A percentile compares a stretch with the other conserved stretches of the same genome.
phyloP scores from a whole-genome alignment of 2,113 vertebrate species.

The Sinocyclocheilus maitianheensis region DNA sequence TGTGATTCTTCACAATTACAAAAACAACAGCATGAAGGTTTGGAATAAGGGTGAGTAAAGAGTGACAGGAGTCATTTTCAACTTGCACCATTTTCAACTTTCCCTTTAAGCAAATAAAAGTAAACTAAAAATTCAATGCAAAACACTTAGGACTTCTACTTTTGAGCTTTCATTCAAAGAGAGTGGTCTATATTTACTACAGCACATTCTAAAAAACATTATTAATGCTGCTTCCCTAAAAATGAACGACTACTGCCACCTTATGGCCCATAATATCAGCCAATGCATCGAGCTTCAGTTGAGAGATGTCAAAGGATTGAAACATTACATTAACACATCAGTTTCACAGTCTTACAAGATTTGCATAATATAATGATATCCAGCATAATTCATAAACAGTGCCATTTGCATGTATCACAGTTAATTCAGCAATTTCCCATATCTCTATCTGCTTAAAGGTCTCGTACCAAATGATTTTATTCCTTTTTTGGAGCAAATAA shows the following conservation, averaged over 20 bases:
- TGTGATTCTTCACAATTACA: neutral
- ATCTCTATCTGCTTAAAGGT: constrained; percentile 3
- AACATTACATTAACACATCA: neutral
- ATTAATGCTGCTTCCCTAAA: neutral
- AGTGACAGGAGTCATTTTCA: too few species aligned
- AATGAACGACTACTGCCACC: constrained; percentile 46
- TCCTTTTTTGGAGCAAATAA: constrained; percentile 25
- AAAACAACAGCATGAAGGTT: neutral
- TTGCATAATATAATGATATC: neutral
- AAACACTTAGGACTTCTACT: neutral
- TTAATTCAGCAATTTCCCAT: neutral
- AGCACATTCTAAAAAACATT: neutral
- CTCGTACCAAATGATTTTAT: constrained; percentile 7
- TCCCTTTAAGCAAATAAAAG: too few species aligned
- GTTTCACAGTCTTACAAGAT: neutral
- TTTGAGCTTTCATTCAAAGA: neutral
- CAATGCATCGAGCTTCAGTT: neutral
- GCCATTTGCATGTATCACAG: neutral
- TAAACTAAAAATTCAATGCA: neutral
- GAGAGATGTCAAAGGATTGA: neutral
- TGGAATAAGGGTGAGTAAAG: neutral
- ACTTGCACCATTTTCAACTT: too few species aligned
- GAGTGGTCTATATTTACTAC: neutral
- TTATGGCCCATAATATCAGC: constrained; percentile 7
- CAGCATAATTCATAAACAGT: constrained; percentile 6